Evolutionary conservation across 2,888 invertebrate species (phyloP), one percentile per base, ranked within the genome.

Genomic region (Leptodirus hochenwartii): DNA sequence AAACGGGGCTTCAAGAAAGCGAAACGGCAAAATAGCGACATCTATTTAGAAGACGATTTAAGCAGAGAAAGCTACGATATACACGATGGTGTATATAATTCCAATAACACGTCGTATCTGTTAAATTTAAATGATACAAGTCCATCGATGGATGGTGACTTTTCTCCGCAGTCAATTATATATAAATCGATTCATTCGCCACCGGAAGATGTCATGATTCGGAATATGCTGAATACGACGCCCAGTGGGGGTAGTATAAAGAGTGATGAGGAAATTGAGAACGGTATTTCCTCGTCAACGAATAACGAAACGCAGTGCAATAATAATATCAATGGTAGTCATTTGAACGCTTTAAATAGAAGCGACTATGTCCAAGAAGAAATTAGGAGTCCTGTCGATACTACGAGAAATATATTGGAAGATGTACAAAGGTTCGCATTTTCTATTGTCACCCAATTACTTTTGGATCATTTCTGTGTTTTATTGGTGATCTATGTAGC

Each of bases 321-420:
- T 34, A 49, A 48, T 31, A 42, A 48, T 22, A 34, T 40, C 25
- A 47, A 45, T 27, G 46, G 47, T 32, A 47, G 46, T 38, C 43
- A 44, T 31, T 44, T 45, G 32, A 37, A 30, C 15, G 35, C 22
- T 13, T 31, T 33, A 25, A 27, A 26, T 17, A 27, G 17, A 24
- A 31, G 33, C 30, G 31, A 39, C 25, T 33, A 26, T 15, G 25
- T 32, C 15, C 37, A 17, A 30, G 37, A 32, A 26, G 39, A 40
- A 40, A 40, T 6, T n/a, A n/a, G n/a, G n/a, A n/a, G n/a, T n/a
- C n/a, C n/a, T n/a, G n/a, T 53, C 13, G 61, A 61, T 38, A 57
- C 61, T 30, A 69, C 73, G 0, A 59, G 62, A 39, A 72, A 74
- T 41, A 68, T 73, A 26, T 52, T 74, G 13, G 67, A 71, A 42